Base-by-base conservation (phyloP, 2,888 invertebrate genomes). In the Antheraea assamensis region DNA sequence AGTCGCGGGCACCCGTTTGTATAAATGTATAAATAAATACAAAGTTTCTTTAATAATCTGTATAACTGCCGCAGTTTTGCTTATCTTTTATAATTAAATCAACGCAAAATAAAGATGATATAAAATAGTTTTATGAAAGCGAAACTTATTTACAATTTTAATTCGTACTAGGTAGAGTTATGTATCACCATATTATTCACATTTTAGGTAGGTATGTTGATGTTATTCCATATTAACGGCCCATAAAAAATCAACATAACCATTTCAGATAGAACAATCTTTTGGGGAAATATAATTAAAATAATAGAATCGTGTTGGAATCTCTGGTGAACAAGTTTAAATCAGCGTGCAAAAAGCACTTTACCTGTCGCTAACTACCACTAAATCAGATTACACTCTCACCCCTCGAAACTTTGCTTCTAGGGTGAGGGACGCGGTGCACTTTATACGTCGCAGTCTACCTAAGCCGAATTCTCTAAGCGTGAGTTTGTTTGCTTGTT, bases 351-450 rank as follows among this genome's bases (percentile, higher is more conserved):
- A 85, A 87, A 80, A 85, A 90, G 87, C 89, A 89, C 89, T 91
- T 87, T 89, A 92, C 92, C 90, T 91, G 91, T 85, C 86, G 84
- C 83, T 88, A 88, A 88, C 88, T 86, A 86, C 84, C 87, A 80
- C 86, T 87, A 90, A 91, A 92, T 92, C 88, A 88, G 90, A 92
- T 92, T 91, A 90, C 82, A 77, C 82, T 78, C 81, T 78, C 82
- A 76, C 81, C 81, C 82, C 79, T 78, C 73, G 71, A 64, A 75
- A 78, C 79, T 78, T 73, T 71, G 58, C 73, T 72, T 73, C 72
- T 52, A 74, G 75, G 76, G 76, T 71, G 77, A 79, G 80, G 80
- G 75, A 74, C 74, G 74, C 72, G 71, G 72, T 73, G 72, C 72
- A 75, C 74, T 80, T 77, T 76, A 77, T 79, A 72, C 52, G 21